phyloP scores from a whole-genome alignment of 2,113 vertebrate species.

The Pyxicephalus adspersus region DNA sequence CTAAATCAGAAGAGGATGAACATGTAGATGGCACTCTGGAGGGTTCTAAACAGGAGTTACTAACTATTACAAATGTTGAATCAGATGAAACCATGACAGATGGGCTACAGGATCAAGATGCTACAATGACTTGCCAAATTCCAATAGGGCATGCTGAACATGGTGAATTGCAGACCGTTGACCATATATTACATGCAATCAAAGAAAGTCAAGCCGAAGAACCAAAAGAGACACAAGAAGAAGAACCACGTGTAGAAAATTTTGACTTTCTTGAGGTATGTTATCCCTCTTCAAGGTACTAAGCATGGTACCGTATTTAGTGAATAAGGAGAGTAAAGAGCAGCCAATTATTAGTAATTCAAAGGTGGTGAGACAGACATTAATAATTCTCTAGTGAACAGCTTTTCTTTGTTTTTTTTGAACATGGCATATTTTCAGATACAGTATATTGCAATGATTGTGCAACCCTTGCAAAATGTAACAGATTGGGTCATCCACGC shows the following conservation, averaged over 20 bases:
- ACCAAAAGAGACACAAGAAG: not conserved
- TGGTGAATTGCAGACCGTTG: not conserved
- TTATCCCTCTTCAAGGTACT: not conserved
- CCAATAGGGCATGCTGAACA: not conserved
- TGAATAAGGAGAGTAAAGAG: no score
- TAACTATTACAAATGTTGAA: not conserved
- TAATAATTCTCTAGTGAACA: no score
- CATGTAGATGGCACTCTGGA: not conserved
- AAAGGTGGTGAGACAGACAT: no score
- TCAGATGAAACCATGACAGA: not conserved
- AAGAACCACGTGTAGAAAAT: not conserved
- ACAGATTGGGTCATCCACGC: no score
- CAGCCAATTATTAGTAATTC: no score
- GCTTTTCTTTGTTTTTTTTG: no score
- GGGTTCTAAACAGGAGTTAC: not conserved
- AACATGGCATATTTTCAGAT: no score
- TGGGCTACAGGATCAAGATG: not conserved
- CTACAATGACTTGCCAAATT: not conserved
- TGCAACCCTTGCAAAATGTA: no score
- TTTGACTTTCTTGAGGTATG: conserved; percentile 39
- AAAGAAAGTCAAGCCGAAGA: not conserved
- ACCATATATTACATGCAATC: not conserved
- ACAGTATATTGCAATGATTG: no score
- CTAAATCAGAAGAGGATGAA: not conserved
- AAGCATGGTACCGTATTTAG: not conserved